Evolutionary conservation across 30 jellyfish, hydroid and myxozoan species (phyloP), one percentile per base, ranked within the genome.

Genomic region (Mastigias papua): DNA sequence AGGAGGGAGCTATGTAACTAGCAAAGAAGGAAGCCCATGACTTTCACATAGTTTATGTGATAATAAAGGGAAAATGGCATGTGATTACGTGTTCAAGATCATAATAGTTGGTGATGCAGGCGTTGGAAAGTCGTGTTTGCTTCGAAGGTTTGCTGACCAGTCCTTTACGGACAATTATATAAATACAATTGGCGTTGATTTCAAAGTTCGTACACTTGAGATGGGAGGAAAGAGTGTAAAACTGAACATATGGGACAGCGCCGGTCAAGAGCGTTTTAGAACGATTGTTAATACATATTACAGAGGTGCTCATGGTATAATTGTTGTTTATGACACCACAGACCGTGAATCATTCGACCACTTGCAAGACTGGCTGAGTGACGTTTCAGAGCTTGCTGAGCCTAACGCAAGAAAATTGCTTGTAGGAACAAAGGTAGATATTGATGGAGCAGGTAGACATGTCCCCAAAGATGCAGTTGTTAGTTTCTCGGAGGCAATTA

Each of bases 81-180:
- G 98, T 69, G 99, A 95, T 65, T 95, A 73, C 74, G 99, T 95
- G 23, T 95, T 95, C 88, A 95, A 95, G 80, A 89, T 95, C 31
- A 95, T 95, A 61, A 95, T 95, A 20, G 97, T 95, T 80, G 99
- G 99, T 16, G 99, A 95, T 32, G 92, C 99, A 29, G 99, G 99
- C 15, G 99, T 90, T 25, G 99, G 99, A 76, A 95, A 95, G 73
- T 90, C 98, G 0, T 95, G 98, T 81, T 76, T 95, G 76, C 96
- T 95, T 0, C 97, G 99, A 9, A 88, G 99, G 63, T 95, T 95
- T 88, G 99, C 98, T 6, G 99, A 95, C 77, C 98, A 90, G 89
- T 90, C 98, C 3, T 95, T 78, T 81, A 90, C 99, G 35, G 99
- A 95, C 16, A 95, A 95, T 76, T 95, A 95, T 62, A 90, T 95